Conservation (phyloP, 2,797 vertebrate species). For the Lophius americanus region DNA sequence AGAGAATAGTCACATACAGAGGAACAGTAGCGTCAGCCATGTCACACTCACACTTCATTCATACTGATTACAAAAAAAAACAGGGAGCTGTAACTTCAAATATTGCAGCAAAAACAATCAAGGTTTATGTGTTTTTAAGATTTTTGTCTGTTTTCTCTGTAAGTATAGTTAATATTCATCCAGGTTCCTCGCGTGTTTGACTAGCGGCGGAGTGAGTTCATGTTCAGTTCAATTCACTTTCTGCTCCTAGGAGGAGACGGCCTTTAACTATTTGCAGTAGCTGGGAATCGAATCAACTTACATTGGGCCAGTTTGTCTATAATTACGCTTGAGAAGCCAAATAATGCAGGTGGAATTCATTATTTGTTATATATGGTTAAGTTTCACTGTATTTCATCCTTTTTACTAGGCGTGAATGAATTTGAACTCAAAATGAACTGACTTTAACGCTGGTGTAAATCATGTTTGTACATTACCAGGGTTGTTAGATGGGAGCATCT, state of each 20-base stretch:
- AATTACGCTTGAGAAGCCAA: constrained; percentile 13
- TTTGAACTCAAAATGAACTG: constrained; percentile 52
- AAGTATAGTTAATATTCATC: constrained; percentile 52
- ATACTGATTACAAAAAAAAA: constrained; percentile 19
- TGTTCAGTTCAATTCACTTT: constrained; percentile 48
- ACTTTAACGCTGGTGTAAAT: constrained; percentile 27
- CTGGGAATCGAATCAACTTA: not conserved
- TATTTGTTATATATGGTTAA: constrained; percentile 11
- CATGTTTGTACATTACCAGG: constrained; percentile 37
- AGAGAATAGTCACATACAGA: constrained; percentile 1
- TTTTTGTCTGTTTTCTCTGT: constrained; percentile 23
- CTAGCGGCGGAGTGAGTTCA: constrained; percentile 35
- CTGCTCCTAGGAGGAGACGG: constrained; percentile 1
- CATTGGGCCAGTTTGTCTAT: constrained; percentile 1
- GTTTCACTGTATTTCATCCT: constrained; percentile 24
- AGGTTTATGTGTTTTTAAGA: constrained; percentile 14
- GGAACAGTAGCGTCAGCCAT: constrained; percentile 2
- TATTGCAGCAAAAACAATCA: constrained; percentile 32
- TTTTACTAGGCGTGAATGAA: constrained; percentile 11
- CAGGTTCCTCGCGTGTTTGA: constrained; percentile 61
- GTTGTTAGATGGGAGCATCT: constrained; percentile 43
- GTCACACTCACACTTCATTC: constrained; percentile 19
- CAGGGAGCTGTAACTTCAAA: constrained; percentile 52
- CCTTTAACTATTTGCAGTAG: constrained; percentile 18
- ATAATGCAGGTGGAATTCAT: constrained; percentile 7